Conservation (phyloP, 2,888 invertebrate species). For the Cyaniris semiargus region DNA sequence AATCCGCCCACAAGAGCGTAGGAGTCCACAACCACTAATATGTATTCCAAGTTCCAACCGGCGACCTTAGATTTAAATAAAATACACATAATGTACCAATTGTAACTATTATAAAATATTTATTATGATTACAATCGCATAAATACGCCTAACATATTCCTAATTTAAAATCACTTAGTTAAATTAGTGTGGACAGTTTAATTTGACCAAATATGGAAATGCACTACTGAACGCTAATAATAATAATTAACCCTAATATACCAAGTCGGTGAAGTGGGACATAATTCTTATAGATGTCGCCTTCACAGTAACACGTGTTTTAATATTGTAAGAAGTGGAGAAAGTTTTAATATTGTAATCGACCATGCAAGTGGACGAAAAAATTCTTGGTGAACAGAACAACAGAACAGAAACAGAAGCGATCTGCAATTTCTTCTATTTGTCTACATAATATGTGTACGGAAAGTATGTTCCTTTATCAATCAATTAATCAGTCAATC, state of each 20-base stretch:
- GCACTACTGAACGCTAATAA: not conserved
- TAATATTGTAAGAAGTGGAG: not conserved
- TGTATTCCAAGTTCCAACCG: conserved; percentile 1
- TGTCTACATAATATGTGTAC: no score
- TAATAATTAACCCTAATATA: not conserved
- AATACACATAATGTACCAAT: conserved; percentile 5
- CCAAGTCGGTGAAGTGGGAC: not conserved
- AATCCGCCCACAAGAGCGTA: not conserved
- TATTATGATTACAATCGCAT: not conserved
- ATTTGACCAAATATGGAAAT: not conserved
- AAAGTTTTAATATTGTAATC: no score
- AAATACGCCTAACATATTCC: not conserved
- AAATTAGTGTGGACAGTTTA: not conserved
- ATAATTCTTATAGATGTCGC: not conserved
- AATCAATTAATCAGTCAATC: no score
- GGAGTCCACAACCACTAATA: not conserved
- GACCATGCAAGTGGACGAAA: no score
- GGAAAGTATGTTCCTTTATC: no score
- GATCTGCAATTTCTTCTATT: no score
- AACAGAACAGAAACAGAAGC: no score
- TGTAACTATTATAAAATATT: conserved; percentile 2
- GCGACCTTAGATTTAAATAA: conserved; percentile 18
- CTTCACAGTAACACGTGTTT: not conserved
- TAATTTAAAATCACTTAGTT: conserved; percentile 6
- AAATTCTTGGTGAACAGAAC: no score